Base-by-base conservation (phyloP, 2,113 vertebrate species). In the Centropus unirufus region DNA sequence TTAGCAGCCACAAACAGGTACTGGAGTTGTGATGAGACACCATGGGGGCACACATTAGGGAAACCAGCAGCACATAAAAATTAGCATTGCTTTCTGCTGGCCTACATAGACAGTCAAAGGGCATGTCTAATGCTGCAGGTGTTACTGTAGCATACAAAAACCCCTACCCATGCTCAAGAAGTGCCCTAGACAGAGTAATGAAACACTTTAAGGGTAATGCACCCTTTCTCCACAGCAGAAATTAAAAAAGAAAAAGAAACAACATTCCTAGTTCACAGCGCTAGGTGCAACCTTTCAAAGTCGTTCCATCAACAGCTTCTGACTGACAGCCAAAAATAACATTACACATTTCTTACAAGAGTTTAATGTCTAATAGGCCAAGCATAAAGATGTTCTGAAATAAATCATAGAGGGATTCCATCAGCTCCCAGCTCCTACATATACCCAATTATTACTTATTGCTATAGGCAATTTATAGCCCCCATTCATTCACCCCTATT, bases 281-380 rank as follows among this genome's bases (percentile, higher is more conserved):
- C 51, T 93, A 92, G 15, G 1, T 46, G 34, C n/a, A 59, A 75
- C 30, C 27, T 22, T 8, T 90, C 51, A 75, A 77, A 93, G 29
- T 24, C 32, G 83, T 90, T 89, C 44, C 87, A 95, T 87, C 83
- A 89, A 89, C 73, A 89, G 54, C 69, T 81, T 81, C 86, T 92
- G 74, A 86, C 63, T 19, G 32, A 21, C 77, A 61, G 89, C 89
- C 96, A 95, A 97, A 94, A 92, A 64, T 5, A 92, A 75, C 87
- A 92, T 64, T 16, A 82, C 44, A 13, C n/a, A 82, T 89, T 26
- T 57, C 39, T 82, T 64, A 57, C 49, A 47, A 46, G 84, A 94
- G 27, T 36, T 39, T 81, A 36, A 47, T 29, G 75, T 32, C 61
- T 67, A 90, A 75, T 14, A 92, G 68, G 74, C 7, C 40, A 84